phyloP scores from a whole-genome alignment of 2,113 vertebrate genomes.

The Percopsis transmontana region DNA sequence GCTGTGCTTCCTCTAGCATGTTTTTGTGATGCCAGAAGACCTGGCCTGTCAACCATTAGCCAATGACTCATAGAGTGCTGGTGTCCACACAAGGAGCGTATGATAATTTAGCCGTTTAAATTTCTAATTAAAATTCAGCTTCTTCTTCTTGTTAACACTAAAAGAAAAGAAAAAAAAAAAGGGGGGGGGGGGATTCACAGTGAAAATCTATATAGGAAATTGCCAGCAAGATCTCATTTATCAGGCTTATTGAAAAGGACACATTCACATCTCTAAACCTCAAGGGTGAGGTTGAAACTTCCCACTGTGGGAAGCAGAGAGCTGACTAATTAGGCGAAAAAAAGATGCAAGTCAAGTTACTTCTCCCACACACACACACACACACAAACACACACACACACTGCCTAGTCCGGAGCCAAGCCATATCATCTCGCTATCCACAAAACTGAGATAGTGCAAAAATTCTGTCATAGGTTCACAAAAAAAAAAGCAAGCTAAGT shows the following conservation, averaged over 20 bases:
- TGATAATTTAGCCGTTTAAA: constrained; percentile 16
- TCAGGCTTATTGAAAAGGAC: constrained; percentile 42
- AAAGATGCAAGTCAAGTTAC: constrained; percentile 5
- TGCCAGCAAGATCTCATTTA: constrained; percentile 28
- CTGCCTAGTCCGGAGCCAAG: neutral
- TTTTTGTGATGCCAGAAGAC: no score
- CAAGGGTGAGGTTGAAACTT: constrained; percentile 38
- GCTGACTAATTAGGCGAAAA: constrained; percentile 55
- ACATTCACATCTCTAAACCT: constrained; percentile 31
- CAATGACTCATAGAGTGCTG: constrained; percentile 8
- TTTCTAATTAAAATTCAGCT: constrained; percentile 44
- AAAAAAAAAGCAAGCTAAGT: neutral
- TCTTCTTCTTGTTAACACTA: constrained; percentile 19
- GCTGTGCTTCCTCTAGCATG: neutral
- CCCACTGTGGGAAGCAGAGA: constrained; percentile 30
- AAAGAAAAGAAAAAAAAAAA: constrained; percentile 9
- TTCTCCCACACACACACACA: constrained; percentile 23
- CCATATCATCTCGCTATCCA: neutral
- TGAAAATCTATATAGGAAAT: constrained; percentile 9
- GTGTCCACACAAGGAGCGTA: constrained; percentile 3
- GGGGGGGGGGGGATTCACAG: neutral
- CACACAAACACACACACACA: neutral
- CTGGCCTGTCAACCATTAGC: no score
- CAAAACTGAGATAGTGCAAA: neutral
- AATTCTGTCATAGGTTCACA: neutral